Conservation (phyloP, 30 jellyfish, hydroid and myxozoan genomes). For the Rhopilema esculentum region DNA sequence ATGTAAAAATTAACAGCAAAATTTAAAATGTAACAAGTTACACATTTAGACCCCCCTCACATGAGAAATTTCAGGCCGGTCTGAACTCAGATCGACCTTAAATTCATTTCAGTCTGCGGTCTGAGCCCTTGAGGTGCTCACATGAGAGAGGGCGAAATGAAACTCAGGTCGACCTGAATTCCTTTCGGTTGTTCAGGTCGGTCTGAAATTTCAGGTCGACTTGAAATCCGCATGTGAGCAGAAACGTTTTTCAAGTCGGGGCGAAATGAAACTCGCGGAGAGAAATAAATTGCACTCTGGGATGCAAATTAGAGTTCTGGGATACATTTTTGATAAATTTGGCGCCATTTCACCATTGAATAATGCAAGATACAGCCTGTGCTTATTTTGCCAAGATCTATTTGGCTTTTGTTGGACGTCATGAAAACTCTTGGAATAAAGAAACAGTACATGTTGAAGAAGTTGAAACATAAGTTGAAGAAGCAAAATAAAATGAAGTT, state of each 20-base stretch:
- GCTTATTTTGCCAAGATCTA: neutral
- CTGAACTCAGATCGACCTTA: conserved; percentile 27
- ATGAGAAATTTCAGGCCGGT: no score
- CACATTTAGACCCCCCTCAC: no score
- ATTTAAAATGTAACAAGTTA: no score
- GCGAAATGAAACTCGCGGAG: neutral
- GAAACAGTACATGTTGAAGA: neutral
- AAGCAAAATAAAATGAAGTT: neutral
- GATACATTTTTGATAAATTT: neutral
- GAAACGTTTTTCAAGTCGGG: conserved; percentile 19
- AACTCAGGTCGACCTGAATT: conserved; percentile 34
- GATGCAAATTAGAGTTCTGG: neutral
- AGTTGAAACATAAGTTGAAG: neutral
- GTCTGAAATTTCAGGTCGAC: conserved; percentile 40
- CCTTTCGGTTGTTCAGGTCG: conserved; percentile 35
- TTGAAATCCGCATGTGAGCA: conserved; percentile 25
- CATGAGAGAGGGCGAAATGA: conserved; percentile 19
- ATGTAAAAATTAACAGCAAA: no score
- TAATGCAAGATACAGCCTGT: neutral
- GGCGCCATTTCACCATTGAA: neutral
- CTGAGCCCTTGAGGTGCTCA: conserved; percentile 10
- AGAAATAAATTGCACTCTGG: neutral
- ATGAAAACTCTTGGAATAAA: neutral
- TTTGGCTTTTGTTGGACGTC: neutral
- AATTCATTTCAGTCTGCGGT: conserved; percentile 3